phyloP scores from a whole-genome alignment of 2,797 vertebrate species.

The Salmo trutta region DNA sequence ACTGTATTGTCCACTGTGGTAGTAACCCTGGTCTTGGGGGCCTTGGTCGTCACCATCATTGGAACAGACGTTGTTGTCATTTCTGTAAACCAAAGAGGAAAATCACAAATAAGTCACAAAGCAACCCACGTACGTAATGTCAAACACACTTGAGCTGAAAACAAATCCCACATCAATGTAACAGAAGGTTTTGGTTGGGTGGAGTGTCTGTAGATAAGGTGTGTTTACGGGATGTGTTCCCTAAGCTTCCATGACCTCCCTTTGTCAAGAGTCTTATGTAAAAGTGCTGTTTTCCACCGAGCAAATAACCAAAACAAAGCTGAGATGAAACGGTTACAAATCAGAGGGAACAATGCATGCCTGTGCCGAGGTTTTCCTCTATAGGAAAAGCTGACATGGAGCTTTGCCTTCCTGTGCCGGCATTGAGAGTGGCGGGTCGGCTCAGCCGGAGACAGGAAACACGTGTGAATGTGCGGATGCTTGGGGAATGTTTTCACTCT shows the following conservation, averaged over 20 bases:
- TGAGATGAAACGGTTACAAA: slow-evolving; percentile 51
- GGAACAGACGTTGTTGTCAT: slow-evolving; percentile 62
- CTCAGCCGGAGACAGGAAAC: slow-evolving; percentile 68
- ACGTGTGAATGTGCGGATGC: slow-evolving; percentile 77
- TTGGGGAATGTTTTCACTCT: slow-evolving; percentile 68
- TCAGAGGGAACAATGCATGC: slow-evolving; percentile 68
- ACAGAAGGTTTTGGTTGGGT: slow-evolving; percentile 21
- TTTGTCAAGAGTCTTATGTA: slow-evolving; percentile 42
- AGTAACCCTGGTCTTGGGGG: slow-evolving; percentile 29
- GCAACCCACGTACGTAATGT: neutral
- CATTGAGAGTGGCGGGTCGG: slow-evolving; percentile 41
- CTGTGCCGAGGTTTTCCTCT: slow-evolving; percentile 64
- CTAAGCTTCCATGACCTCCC: slow-evolving; percentile 30
- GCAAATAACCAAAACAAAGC: slow-evolving; percentile 64
- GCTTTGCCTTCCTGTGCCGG: slow-evolving; percentile 70
- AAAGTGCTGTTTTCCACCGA: slow-evolving; percentile 46
- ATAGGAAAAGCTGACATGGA: slow-evolving; percentile 73
- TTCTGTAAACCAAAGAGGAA: slow-evolving; percentile 53
- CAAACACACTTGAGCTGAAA: slow-evolving; percentile 19
- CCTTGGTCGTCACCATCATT: slow-evolving; percentile 55
- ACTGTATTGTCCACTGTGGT: slow-evolving; percentile 28
- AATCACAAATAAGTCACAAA: slow-evolving; percentile 24
- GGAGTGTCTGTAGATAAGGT: slow-evolving; percentile 36
- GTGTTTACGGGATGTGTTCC: slow-evolving; percentile 44
- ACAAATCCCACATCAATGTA: neutral